Conservation (phyloP, 2,797 vertebrate species). For the Staurois parvus region DNA sequence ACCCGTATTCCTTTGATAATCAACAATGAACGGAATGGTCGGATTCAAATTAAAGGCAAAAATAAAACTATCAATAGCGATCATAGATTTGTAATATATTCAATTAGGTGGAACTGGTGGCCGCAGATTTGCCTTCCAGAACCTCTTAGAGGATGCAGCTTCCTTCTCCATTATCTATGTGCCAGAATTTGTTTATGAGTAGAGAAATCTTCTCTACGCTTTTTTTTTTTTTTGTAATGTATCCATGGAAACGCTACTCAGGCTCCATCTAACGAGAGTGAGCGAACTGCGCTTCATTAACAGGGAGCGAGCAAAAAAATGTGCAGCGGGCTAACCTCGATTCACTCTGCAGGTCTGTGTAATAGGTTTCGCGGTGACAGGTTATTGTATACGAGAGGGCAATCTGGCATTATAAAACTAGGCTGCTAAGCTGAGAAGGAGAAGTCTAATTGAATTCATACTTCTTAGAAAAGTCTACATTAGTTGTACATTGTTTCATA, state of each 20-base stretch:
- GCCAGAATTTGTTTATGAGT: constrained; percentile 53
- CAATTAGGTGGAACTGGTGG: constrained; percentile 10
- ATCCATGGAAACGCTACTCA: constrained; percentile 55
- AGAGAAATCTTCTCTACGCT: constrained; percentile 48
- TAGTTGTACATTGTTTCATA: no score
- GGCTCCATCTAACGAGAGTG: constrained; percentile 20
- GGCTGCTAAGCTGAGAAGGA: no score
- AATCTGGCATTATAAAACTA: no score
- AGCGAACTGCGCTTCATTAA: constrained; percentile 33
- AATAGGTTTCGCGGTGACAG: not conserved
- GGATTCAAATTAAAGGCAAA: not conserved
- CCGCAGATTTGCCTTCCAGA: constrained; percentile 13
- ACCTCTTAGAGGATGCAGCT: constrained; percentile 18
- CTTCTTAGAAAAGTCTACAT: no score
- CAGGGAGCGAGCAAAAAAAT: constrained; percentile 22
- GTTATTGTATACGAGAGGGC: not conserved
- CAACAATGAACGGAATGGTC: not conserved
- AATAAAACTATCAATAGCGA: constrained; percentile 26
- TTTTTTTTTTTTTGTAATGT: constrained; percentile 38
- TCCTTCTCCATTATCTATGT: constrained; percentile 33
- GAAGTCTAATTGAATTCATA: no score
- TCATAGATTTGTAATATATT: constrained; percentile 32
- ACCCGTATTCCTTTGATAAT: constrained; percentile 26
- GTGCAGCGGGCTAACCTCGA: constrained; percentile 19
- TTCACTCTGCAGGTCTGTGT: not conserved